phyloP scores from a whole-genome alignment of 2,797 vertebrate species.

The Craterocephalus amniculus region DNA sequence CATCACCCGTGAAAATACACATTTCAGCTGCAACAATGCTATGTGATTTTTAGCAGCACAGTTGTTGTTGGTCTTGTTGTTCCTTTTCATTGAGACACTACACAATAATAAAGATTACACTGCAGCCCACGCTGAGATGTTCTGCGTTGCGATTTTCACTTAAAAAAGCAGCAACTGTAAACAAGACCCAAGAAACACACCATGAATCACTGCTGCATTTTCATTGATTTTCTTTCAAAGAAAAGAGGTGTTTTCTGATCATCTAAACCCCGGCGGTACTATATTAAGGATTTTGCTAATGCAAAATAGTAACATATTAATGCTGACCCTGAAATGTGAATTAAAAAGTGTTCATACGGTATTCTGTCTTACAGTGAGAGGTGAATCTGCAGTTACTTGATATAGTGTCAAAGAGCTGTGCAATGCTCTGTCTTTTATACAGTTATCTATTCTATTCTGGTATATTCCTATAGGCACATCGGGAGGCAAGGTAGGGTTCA shows the following conservation, averaged over 20 bases:
- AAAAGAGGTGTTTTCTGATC: conserved; percentile 8
- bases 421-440: conserved; percentile 15
- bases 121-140: conserved; percentile 3
- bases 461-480: too few species aligned
- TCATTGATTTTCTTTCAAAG: conserved; percentile 22
- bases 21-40: background rate
- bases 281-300: conserved; percentile 1
- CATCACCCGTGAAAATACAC: background rate
- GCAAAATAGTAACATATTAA: conserved; percentile 21
- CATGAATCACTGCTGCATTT: conserved; percentile 17
- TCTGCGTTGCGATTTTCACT: background rate
- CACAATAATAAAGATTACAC: conserved; percentile 3
- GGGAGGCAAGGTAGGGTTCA: too few species aligned
- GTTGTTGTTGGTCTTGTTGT: conserved; percentile 3
- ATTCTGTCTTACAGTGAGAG: background rate
- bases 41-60: conserved; percentile 14
- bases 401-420: conserved; percentile 8
- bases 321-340: background rate
- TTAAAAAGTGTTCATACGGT: background rate
- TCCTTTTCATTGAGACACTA: conserved; percentile 21
- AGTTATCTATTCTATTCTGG: conserved; percentile 27
- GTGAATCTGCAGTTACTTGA: background rate
- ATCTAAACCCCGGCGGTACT: conserved; percentile 20
- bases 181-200: conserved; percentile 16
- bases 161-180: background rate